Evolutionary conservation across 2,113 vertebrate genomes (phyloP).

Genomic region (Urocolius indicus): DNA sequence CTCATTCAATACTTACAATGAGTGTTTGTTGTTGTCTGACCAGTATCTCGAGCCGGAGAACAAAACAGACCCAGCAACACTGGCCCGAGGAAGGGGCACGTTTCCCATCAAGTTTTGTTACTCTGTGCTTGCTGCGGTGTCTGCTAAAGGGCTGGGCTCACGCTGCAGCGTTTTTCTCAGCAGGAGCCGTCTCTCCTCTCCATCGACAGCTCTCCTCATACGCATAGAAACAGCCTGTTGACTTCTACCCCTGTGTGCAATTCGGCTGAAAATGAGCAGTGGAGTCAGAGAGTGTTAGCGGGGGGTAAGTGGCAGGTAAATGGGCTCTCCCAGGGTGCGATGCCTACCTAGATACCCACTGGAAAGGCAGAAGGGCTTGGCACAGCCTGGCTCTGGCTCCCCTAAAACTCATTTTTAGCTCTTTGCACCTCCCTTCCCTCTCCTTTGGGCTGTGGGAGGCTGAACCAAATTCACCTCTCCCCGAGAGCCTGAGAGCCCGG

Average conservation of each 20-base stretch:
- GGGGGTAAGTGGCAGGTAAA: not conserved
- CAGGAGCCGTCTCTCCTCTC: slow-evolving; percentile 5
- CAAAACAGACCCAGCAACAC: not conserved
- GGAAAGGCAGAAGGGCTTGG: not conserved
- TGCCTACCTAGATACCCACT: not conserved
- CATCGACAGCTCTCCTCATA: not conserved
- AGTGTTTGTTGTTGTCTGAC: not conserved
- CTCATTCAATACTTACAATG: slow-evolving; percentile 34
- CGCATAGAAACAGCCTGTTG: slow-evolving; percentile 31
- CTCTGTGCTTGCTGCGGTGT: not conserved
- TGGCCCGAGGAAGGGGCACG: not conserved
- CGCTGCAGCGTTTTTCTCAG: not conserved
- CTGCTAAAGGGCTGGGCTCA: slow-evolving; percentile 15
- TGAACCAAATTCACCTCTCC: not conserved
- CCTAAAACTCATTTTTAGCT: not conserved
- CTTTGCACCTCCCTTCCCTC: not conserved
- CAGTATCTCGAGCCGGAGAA: slow-evolving; percentile 17
- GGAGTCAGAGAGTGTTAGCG: not conserved
- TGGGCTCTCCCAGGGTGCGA: not conserved
- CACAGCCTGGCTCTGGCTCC: not conserved
- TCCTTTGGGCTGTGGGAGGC: not conserved
- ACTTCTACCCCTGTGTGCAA: not conserved
- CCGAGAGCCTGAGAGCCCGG: not conserved
- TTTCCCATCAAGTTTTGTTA: not conserved
- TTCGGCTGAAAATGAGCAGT: slow-evolving; percentile 38